Conservation (phyloP, 2,113 vertebrate species). For the Crotophaga sulcirostris region DNA sequence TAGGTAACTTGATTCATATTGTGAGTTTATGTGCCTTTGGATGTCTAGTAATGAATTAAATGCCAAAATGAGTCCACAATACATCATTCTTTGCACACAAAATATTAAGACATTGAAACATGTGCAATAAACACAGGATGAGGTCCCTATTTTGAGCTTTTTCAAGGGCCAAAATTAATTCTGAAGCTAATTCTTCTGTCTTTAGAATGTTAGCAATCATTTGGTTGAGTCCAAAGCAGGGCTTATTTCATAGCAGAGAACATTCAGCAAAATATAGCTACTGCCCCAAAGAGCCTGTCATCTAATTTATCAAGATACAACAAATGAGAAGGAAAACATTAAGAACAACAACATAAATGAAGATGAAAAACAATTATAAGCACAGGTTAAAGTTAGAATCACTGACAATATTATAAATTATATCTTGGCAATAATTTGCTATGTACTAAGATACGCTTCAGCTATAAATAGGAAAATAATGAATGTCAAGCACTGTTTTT, state of each 20-base stretch:
- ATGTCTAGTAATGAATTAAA: background rate
- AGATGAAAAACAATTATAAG: background rate
- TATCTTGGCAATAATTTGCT: background rate
- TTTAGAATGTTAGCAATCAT: background rate
- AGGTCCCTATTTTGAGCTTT: background rate
- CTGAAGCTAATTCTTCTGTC: background rate
- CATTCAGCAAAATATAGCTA: background rate
- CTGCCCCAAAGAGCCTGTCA: background rate
- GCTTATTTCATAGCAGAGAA: background rate
- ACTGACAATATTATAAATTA: background rate
- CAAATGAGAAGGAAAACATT: background rate
- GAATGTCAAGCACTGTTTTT: background rate
- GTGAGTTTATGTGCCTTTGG: background rate
- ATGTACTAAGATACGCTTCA: background rate
- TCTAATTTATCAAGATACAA: background rate
- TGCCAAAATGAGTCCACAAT: background rate
- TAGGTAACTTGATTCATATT: background rate
- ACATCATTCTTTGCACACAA: background rate
- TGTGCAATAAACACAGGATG: background rate
- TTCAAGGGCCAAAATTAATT: background rate
- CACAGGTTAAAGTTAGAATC: background rate
- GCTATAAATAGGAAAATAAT: constrained; percentile 28
- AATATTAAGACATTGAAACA: background rate
- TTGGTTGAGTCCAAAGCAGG: background rate
- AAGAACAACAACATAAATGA: background rate